Conservation (phyloP, 2,797 vertebrate genomes). For the Tragelaphus eurycerus region DNA sequence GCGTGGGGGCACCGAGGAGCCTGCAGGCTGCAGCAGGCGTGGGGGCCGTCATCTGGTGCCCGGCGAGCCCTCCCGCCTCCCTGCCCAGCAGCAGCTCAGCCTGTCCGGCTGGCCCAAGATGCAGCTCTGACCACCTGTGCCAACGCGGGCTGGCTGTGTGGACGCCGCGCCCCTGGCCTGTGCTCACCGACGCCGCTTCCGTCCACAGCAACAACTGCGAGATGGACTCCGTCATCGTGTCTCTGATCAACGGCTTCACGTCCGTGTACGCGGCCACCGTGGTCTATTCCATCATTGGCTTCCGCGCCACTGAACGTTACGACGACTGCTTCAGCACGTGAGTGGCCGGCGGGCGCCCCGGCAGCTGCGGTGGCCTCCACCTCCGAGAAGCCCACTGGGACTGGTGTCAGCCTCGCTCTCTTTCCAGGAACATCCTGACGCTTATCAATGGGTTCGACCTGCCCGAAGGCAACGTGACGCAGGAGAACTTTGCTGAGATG, state of each 20-base stretch:
- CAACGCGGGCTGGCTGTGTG: accelerated
- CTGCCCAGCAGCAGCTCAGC: background rate
- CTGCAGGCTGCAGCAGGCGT: background rate
- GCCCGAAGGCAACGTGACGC: conserved; percentile 86
- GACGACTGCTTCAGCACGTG: conserved; percentile 89
- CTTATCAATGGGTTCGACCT: conserved; percentile 91
- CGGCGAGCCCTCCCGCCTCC: accelerated
- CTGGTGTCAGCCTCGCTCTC: accelerated
- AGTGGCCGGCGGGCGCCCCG: background rate
- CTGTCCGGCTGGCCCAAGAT: background rate
- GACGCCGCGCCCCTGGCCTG: accelerated
- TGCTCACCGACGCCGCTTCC: accelerated
- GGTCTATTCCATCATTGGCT: conserved; percentile 94
- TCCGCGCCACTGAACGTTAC: conserved; percentile 91
- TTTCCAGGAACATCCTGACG: conserved; percentile 89
- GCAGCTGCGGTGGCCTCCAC: background rate
- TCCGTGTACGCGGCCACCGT: conserved; percentile 91
- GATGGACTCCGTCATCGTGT: conserved; percentile 91
- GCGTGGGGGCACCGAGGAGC: background rate
- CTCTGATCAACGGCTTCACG: conserved; percentile 91
- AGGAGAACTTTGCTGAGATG: conserved; percentile 85
- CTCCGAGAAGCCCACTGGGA: accelerated
- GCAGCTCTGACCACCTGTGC: background rate
- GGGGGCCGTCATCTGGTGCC: background rate
- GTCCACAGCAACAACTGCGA: conserved; percentile 93